These are phyloP conservation scores for Tribolium castaneum DNA, from an alignment of 1,140 invertebrate species.

Conservation along the genomic window DNA sequence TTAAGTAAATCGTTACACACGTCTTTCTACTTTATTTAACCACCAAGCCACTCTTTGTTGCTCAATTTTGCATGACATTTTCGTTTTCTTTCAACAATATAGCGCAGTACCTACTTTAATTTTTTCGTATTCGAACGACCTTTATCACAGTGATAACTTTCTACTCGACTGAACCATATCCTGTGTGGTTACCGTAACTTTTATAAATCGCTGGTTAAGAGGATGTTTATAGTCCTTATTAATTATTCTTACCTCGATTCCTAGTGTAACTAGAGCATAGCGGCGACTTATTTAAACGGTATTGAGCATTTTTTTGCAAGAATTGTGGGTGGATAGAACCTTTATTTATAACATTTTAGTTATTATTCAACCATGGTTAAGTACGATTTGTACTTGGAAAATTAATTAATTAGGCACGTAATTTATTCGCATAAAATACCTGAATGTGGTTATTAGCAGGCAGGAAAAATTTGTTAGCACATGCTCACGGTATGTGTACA, in stretches of 20 bases:
- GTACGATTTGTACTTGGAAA: not conserved
- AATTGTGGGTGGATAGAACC: not conserved
- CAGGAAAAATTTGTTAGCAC: not conserved
- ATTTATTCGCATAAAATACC: not conserved
- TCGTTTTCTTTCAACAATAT: not conserved
- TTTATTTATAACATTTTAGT: not conserved
- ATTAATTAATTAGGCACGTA: not conserved
- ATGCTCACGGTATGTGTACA: not conserved
- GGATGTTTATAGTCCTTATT: conserved; percentile 34
- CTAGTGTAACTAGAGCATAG: conserved; percentile 38
- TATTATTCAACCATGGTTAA: not conserved
- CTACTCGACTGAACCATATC: conserved; percentile 37
- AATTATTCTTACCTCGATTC: conserved; percentile 29
- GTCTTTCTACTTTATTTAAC: conserved; percentile 22
- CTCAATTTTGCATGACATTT: conserved; percentile 3
- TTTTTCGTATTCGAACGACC: conserved; percentile 20
- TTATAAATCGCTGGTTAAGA: conserved; percentile 28
- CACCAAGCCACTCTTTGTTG: not conserved
- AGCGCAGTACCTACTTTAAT: not conserved
- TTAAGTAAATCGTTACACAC: conserved; percentile 24
- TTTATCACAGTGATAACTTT: conserved; percentile 26
- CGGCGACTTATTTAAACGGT: not conserved
- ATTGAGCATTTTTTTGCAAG: not conserved
- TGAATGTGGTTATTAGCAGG: not conserved
- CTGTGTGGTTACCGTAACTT: conserved; percentile 24